Percentiles rank a stretch among this genome's conserved stretches.
Conservation (phyloP, 2,888 invertebrate genomes). For the Xanthia togata region DNA sequence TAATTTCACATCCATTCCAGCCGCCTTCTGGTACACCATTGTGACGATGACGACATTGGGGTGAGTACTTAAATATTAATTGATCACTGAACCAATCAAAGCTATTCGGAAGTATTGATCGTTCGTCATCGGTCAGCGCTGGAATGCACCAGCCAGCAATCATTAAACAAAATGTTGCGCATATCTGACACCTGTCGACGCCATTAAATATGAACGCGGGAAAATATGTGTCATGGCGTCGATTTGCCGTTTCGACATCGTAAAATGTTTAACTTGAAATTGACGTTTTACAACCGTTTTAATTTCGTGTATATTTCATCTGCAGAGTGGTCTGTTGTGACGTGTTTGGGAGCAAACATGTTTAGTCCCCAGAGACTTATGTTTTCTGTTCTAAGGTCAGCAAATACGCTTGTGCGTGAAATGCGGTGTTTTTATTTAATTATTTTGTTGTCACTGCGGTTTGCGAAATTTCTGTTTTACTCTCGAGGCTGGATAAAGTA, state of each 20-base stretch:
- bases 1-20: constrained; percentile 99
- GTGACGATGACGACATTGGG: constrained; percentile 99
- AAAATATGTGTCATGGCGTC: constrained; percentile 85
- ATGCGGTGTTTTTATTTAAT: constrained; percentile 64
- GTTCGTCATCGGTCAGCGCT: constrained; percentile 45
- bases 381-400: constrained; percentile 45
- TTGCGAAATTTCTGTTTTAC: constrained; percentile 49
- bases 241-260: constrained; percentile 72
- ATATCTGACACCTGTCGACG: constrained; percentile 85
- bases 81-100: constrained; percentile 39
- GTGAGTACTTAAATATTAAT: constrained; percentile 91
- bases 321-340: constrained; percentile 32
- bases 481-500: constrained; percentile 29
- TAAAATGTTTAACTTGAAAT: constrained; percentile 68
- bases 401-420: constrained; percentile 50
- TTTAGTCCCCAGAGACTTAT: constrained; percentile 25
- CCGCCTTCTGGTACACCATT: constrained; percentile 99
- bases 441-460: constrained; percentile 49
- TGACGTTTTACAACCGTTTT: constrained; percentile 61
- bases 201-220: constrained; percentile 85
- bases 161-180: constrained; percentile 64
- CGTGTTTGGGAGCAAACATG: constrained; percentile 34
- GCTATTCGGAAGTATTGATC: constrained; percentile 42
- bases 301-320: constrained; percentile 53
- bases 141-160: constrained; percentile 55